These are phyloP conservation scores for Nephrotoma appendiculata DNA, from an alignment of 2,888 invertebrate species.

Conservation along the genomic window DNA sequence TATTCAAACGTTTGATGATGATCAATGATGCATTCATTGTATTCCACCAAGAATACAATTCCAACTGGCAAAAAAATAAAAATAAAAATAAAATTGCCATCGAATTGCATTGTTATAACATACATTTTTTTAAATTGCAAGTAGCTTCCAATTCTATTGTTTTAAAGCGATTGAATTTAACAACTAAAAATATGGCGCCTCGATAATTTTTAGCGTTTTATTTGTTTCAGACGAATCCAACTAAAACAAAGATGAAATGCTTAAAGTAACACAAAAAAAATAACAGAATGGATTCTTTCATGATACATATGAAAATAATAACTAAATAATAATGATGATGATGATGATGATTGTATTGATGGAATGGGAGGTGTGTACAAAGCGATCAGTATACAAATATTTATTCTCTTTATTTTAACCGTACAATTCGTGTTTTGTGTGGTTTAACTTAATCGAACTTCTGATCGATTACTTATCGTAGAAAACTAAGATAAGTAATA, in stretches of 20 bases:
- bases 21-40: background rate
- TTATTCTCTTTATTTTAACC: background rate
- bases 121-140: background rate
- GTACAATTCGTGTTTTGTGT: background rate
- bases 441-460: background rate
- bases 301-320: background rate
- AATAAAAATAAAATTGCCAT: background rate
- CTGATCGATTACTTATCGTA: background rate
- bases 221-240: background rate
- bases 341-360: background rate
- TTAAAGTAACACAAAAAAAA: background rate
- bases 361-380: background rate
- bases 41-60: background rate
- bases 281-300: background rate
- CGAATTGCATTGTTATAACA: background rate
- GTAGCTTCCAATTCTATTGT: background rate
- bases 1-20: background rate
- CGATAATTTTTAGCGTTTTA: background rate
- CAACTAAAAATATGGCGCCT: background rate
- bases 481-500: too few relatives aligned
- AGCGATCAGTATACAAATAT: background rate
- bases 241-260: background rate
- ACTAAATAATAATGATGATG: background rate
- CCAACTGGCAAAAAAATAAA: background rate
- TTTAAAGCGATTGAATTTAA: background rate